phyloP scores from a whole-genome alignment of 2,797 vertebrate species.

The Pagetopsis macropterus region DNA sequence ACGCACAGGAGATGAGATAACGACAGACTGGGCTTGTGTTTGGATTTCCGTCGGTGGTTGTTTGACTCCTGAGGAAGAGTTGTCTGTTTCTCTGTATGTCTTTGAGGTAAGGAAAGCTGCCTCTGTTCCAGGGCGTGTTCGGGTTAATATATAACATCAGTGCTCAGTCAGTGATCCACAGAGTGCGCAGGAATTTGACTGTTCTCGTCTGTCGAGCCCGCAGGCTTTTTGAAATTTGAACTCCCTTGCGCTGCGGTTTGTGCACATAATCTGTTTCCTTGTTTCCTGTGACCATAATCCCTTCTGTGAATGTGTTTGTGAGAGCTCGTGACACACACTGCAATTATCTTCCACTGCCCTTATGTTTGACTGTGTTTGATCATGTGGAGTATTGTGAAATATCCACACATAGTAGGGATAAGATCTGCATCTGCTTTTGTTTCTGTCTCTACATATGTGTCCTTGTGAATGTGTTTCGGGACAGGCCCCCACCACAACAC shows the following conservation, averaged over 20 bases:
- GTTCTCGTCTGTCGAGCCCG: constrained; percentile 41
- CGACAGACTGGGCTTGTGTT: constrained; percentile 26
- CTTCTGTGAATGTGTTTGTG: not conserved
- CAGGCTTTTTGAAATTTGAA: constrained; percentile 28
- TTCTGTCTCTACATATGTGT: not conserved
- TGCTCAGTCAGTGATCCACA: constrained; percentile 26
- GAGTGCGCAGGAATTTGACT: constrained; percentile 54
- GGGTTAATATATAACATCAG: constrained; percentile 46
- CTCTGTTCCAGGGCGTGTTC: constrained; percentile 42
- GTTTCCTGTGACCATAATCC: constrained; percentile 22
- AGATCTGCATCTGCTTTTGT: not conserved
- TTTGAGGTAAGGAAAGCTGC: constrained; percentile 67
- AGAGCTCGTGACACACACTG: constrained; percentile 7
- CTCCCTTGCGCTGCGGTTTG: constrained; percentile 11
- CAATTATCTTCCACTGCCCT: not conserved
- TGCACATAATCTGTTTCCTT: constrained; percentile 20
- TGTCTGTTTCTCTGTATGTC: constrained; percentile 37
- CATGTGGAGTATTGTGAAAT: constrained; percentile 19
- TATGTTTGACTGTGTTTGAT: not conserved
- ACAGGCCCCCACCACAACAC: not conserved
- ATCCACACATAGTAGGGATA: not conserved
- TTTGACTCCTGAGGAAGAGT: constrained; percentile 46
- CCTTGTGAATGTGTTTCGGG: constrained; percentile 12
- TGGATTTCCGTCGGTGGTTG: constrained; percentile 44
- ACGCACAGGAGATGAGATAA: constrained; percentile 22